A percentile compares a stretch with the other conserved stretches of the same genome.
These are phyloP conservation scores for Callorhinus ursinus DNA, from an alignment of 2,113 vertebrate genomes.

Conservation along the genomic window DNA sequence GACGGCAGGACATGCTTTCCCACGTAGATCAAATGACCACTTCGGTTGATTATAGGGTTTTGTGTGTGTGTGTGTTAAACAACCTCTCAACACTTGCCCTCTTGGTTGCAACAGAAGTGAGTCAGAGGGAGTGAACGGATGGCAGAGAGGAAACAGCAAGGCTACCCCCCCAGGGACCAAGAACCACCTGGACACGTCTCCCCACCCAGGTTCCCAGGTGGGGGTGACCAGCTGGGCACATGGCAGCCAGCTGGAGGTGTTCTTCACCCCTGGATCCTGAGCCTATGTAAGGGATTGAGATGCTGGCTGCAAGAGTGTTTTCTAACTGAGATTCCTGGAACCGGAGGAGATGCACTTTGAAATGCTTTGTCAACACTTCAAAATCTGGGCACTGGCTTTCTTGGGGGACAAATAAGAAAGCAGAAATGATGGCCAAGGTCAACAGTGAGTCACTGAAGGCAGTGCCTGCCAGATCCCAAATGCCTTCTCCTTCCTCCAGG, in stretches of 20 bases:
- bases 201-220: neutral
- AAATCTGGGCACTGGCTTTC: neutral
- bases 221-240: accelerated
- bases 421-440: neutral
- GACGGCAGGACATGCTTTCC: constrained; percentile 17
- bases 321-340: neutral
- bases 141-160: neutral
- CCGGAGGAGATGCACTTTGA: neutral
- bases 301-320: accelerated
- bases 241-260: accelerated
- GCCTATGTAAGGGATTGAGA: neutral
- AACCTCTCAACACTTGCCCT: constrained; percentile 37
- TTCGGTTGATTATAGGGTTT: constrained; percentile 66
- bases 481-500: accelerated
- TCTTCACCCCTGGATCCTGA: no score
- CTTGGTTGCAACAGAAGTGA: neutral
- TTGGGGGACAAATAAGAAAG: neutral
- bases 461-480: neutral
- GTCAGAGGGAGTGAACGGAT: neutral
- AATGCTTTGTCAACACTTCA: neutral
- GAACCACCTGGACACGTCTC: neutral
- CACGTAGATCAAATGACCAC: constrained; percentile 74
- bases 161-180: neutral
- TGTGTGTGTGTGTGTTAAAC: neutral
- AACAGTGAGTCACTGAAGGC: neutral